Conservation (phyloP, 2,797 vertebrate species). For the Valencia hispanica region DNA sequence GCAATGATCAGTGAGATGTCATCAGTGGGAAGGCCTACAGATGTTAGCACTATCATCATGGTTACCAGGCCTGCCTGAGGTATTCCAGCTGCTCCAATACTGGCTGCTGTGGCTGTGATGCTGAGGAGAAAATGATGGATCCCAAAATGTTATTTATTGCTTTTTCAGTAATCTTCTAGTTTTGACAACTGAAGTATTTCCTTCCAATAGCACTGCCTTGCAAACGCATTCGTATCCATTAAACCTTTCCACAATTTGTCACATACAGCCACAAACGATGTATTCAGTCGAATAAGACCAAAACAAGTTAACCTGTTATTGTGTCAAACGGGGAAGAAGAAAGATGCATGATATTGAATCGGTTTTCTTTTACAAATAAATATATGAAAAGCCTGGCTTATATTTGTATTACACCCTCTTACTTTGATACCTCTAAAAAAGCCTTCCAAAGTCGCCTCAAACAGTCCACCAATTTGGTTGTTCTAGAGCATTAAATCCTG, state of each 20-base stretch:
- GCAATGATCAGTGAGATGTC: conserved; percentile 97
- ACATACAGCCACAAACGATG: not conserved
- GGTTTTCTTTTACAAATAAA: not conserved
- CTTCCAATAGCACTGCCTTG: not conserved
- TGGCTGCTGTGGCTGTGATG: conserved; percentile 96
- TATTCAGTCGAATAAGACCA: not conserved
- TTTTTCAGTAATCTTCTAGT: not conserved
- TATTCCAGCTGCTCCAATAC: conserved; percentile 97
- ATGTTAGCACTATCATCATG: conserved; percentile 97
- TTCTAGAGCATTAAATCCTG: too few species aligned
- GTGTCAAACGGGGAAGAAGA: not conserved
- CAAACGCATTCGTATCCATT: not conserved
- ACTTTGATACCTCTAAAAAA: too few species aligned
- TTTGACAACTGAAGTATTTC: conserved; percentile 1
- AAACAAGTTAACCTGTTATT: not conserved
- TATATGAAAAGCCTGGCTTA: not conserved
- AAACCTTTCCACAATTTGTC: not conserved
- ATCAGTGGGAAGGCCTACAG: conserved; percentile 95
- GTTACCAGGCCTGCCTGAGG: conserved; percentile 98
- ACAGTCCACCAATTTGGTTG: too few species aligned
- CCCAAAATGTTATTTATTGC: not conserved
- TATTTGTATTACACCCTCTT: not conserved
- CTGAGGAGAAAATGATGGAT: conserved; percentile 71
- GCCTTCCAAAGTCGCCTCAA: too few species aligned
- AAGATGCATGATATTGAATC: not conserved